Percentiles rank a stretch among this genome's conserved stretches.
Evolutionary conservation across 1,140 invertebrate genomes (phyloP).

Genomic region (Bacillus rossius): DNA sequence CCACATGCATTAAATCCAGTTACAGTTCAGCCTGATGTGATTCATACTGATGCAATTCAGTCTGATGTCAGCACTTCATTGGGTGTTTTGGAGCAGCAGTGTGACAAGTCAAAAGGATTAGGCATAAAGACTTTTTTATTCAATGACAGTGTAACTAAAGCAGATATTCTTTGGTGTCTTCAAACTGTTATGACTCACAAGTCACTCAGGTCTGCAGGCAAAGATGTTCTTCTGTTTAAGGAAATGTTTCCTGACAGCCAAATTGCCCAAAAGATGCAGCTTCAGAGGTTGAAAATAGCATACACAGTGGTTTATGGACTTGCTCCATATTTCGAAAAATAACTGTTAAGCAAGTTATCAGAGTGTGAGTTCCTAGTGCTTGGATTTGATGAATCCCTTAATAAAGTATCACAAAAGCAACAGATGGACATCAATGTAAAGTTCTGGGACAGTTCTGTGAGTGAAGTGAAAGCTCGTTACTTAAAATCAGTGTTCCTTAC

Average conservation of each 20-base stretch:
- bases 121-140: too few species aligned
- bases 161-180: too few species aligned
- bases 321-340: constrained; percentile 18
- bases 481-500: constrained; percentile 21
- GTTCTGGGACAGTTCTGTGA: constrained; percentile 4
- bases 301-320: constrained; percentile 22
- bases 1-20: too few species aligned
- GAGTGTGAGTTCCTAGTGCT: constrained; percentile 20
- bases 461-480: constrained; percentile 14
- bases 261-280: constrained; percentile 20
- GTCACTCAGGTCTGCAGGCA: constrained; percentile 13
- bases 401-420: constrained; percentile 9
- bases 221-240: constrained; percentile 6
- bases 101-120: too few species aligned
- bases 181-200: constrained; percentile 6
- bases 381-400: constrained; percentile 25
- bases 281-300: constrained; percentile 21
- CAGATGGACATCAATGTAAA: constrained; percentile 11
- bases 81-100: too few species aligned
- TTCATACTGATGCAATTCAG: too few species aligned
- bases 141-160: too few species aligned
- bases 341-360: constrained; percentile 13
- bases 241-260: constrained; percentile 17
- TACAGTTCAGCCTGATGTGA: too few species aligned
- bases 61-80: too few species aligned